Conservation (phyloP, 2,888 invertebrate species). For the Oligia strigilis region DNA sequence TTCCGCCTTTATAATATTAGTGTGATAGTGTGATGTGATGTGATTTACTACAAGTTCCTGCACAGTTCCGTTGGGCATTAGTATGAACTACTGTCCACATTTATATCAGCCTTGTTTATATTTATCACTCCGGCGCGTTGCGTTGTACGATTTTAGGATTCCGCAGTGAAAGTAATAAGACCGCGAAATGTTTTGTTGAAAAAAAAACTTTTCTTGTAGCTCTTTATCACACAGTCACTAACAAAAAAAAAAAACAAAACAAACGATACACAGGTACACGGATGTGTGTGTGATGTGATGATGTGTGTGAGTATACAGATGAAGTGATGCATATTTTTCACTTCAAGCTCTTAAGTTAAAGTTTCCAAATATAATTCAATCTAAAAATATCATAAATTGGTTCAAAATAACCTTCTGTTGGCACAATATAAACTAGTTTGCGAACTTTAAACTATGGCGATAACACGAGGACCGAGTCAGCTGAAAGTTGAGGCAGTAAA, state of each 20-base stretch:
- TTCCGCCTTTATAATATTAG: no score
- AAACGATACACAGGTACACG: no score
- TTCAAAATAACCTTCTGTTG: slow-evolving; percentile 32
- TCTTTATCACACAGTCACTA: background rate
- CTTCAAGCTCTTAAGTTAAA: background rate
- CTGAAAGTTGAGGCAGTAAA: slow-evolving; percentile 49
- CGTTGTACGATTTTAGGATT: slow-evolving; percentile 26
- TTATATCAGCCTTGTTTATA: slow-evolving; percentile 55
- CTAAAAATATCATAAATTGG: slow-evolving; percentile 10
- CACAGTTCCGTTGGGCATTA: slow-evolving; percentile 19
- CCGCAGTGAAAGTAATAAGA: background rate
- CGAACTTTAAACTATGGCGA: slow-evolving; percentile 50
- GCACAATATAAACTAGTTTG: slow-evolving; percentile 47
- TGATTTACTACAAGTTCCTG: slow-evolving; percentile 32
- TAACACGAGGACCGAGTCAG: slow-evolving; percentile 20
- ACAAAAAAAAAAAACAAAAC: background rate
- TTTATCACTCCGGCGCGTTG: slow-evolving; percentile 50
- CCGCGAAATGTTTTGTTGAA: background rate
- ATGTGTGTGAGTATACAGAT: background rate
- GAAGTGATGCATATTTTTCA: background rate
- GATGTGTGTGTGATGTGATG: no score
- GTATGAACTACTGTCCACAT: slow-evolving; percentile 37
- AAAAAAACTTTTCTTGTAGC: background rate
- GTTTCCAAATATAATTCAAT: background rate
- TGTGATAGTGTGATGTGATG: no score